Percentiles rank a stretch among this genome's conserved stretches.
Conservation (phyloP, 2,797 vertebrate species). For the Enteromius thamalakanensis region DNA sequence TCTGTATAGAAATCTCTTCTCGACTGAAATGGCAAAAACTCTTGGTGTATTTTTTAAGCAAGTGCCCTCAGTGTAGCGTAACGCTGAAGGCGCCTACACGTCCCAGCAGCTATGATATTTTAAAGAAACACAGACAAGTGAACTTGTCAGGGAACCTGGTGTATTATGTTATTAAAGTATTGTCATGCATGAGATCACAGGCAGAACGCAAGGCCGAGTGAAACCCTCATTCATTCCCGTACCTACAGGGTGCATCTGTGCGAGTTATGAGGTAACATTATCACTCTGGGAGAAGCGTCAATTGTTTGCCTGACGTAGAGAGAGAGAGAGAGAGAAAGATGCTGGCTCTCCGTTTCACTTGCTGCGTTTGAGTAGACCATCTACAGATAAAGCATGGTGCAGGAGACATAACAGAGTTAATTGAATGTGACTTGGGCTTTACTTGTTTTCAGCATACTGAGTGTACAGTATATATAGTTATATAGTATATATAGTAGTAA, state of each 20-base stretch:
- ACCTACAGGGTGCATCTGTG: slow-evolving; percentile 41
- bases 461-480: background rate
- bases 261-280: background rate
- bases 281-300: slow-evolving; percentile 25
- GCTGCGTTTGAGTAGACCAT: slow-evolving; percentile 3
- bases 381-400: background rate
- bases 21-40: background rate
- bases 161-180: slow-evolving; percentile 42
- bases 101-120: slow-evolving; percentile 5
- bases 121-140: slow-evolving; percentile 3
- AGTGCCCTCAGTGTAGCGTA: background rate
- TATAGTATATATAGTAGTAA: too few species aligned
- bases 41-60: background rate
- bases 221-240: slow-evolving; percentile 28
- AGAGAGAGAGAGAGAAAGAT: slow-evolving; percentile 15
- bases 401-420: slow-evolving; percentile 13
- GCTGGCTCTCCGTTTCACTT: slow-evolving; percentile 2
- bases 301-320: slow-evolving; percentile 24
- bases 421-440: background rate
- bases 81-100: background rate
- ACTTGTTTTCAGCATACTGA: background rate
- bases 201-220: slow-evolving; percentile 14
- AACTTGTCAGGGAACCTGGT: slow-evolving; percentile 17
- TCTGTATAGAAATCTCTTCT: background rate
- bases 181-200: slow-evolving; percentile 27